Evolutionary conservation across 2,888 invertebrate species (phyloP), one percentile per base, ranked within the genome.

Genomic region (Rapana venosa): DNA sequence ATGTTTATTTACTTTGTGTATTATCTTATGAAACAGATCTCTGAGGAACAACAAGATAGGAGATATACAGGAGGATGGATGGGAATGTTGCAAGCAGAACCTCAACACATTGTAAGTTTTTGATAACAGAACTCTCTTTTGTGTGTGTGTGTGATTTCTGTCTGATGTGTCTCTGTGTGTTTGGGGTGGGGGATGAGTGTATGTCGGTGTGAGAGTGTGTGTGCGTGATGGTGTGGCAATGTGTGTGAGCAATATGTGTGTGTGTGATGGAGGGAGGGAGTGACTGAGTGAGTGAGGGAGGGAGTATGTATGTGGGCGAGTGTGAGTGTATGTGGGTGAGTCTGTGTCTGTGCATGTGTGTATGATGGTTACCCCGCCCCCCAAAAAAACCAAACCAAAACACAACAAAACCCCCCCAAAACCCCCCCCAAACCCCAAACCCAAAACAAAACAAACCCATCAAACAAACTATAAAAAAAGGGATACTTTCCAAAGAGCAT

Each of bases 41-140:
- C 96, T 99, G 90, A 97, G 98, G 32, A 97, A 98, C 95, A 99
- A 99, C 96, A 97, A 97, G 87, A 98, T 99, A 92, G 96, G 97
- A 32, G 97, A 97, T 93, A 98, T 99, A 94, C 98, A 98, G 94
- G 96, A 97, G 92, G 98, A 98, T 93, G 98, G 98, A 66, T 99
- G 98, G 98, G 98, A 98, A 94, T 97, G 97, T 93, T 97, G 97
- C 93, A 96, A 96, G 92, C 96, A 96, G 92, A 96, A 97, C 91
- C 96, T 98, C 87, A 95, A 95, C 79, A 96, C 97, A 93, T 95
- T 98, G 97, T 97, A 96, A 97, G 97, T 97, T 36, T 20, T 8
- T 87, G 70, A 11, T 17, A 4, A 47, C 4, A 47, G 47, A 5
- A 47, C 70, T 85, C 85, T 26, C 66, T 56, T 56, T 66, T 89